Conservation (phyloP, 2,113 vertebrate species). For the Sceloporus undulatus region DNA sequence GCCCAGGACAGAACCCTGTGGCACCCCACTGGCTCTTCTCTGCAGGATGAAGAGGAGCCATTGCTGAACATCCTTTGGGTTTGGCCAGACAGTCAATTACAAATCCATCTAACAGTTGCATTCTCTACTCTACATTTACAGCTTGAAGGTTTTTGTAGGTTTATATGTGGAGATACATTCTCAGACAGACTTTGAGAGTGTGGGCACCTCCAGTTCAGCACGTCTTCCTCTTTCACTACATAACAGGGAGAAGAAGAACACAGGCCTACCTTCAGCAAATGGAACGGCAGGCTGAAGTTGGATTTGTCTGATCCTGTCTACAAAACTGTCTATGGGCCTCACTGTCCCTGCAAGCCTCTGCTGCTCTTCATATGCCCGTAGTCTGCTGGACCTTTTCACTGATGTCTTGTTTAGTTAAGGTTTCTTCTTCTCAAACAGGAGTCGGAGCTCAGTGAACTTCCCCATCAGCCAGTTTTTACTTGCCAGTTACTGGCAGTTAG, state of each 20-base stretch:
- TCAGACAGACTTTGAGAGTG: too few relatives aligned
- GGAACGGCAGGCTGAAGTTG: conserved; percentile 62
- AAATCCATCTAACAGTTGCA: too few relatives aligned
- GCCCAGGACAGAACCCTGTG: too few relatives aligned
- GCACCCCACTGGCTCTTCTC: too few relatives aligned
- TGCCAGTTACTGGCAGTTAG: not conserved
- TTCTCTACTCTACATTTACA: too few relatives aligned
- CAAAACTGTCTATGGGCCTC: conserved; percentile 57
- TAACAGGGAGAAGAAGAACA: conserved; percentile 24
- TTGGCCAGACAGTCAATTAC: too few relatives aligned
- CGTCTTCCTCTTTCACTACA: not conserved
- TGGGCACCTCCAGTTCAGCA: not conserved
- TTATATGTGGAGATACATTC: too few relatives aligned
- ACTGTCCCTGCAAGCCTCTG: conserved; percentile 62
- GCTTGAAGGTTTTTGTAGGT: too few relatives aligned
- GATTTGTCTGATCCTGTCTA: conserved; percentile 52
- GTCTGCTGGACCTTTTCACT: conserved; percentile 72
- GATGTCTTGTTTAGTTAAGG: conserved; percentile 68
- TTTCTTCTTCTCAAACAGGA: conserved; percentile 77
- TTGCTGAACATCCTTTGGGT: too few relatives aligned
- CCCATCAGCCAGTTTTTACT: conserved; percentile 72
- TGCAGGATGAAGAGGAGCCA: too few relatives aligned
- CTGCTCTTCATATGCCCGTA: conserved; percentile 67
- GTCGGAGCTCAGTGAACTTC: conserved; percentile 71
- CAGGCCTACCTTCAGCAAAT: conserved; percentile 74